These are phyloP conservation scores for Netelia fuscicornis DNA, from an alignment of 2,888 invertebrate species.

Conservation along the genomic window DNA sequence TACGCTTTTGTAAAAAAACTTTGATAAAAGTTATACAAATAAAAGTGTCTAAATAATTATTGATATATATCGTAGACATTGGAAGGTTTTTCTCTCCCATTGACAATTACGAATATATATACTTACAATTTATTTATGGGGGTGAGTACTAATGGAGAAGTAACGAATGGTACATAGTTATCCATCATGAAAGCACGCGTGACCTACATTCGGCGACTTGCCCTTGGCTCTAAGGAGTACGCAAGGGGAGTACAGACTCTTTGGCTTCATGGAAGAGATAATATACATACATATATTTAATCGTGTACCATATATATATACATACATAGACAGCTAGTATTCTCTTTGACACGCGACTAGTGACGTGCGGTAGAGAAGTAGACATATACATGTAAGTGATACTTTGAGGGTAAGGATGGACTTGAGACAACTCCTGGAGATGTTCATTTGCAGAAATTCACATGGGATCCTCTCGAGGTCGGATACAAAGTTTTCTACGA, in stretches of 20 bases:
- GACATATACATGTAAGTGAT: background rate
- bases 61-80: background rate
- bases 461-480: background rate
- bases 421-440: background rate
- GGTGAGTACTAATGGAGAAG: slow-evolving; percentile 19
- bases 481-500: background rate
- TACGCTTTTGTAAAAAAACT: too few species aligned
- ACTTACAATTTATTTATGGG: background rate
- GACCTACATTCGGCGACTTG: slow-evolving; percentile 55
- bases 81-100: too few species aligned
- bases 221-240: slow-evolving; percentile 52
- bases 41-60: too few species aligned
- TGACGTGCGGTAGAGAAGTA: background rate
- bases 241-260: slow-evolving; percentile 41
- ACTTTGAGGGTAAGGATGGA: background rate
- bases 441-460: background rate
- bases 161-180: slow-evolving; percentile 51
- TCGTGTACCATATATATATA: background rate
- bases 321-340: background rate
- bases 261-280: slow-evolving; percentile 23
- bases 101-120: too few species aligned
- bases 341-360: background rate
- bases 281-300: background rate
- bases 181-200: slow-evolving; percentile 57
- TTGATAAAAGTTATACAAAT: too few species aligned